Evolutionary conservation across 2,113 vertebrate genomes (phyloP), one percentile per base, ranked within the genome.

Genomic region (Vulpes ferrilata): DNA sequence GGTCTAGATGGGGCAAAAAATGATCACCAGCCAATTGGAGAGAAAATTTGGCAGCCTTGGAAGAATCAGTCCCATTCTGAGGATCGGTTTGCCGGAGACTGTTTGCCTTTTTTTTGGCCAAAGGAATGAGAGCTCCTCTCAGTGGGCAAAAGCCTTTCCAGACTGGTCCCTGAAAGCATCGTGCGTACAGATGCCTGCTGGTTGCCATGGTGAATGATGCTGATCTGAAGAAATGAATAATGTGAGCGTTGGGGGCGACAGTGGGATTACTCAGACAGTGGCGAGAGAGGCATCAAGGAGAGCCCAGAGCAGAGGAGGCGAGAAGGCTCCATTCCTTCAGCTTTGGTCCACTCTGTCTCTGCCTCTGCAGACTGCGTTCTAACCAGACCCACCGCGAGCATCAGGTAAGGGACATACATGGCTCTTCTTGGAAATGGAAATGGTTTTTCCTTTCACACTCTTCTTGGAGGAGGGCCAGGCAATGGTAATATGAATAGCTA

Each of bases 151-250:
- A 93, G 51, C 97, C 51, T 88, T 93, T 87, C 79, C 67, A 60
- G 69, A 12, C 94, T 65, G 93, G 88, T 97, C 97, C 87, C 88
- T 88, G 88, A 95, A 86, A 97, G 67, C 92, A 84, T 38, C 71
- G 0, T 97, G 94, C 85, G 22, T 97, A 97, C 83, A 97, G 95
- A 94, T 96, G 95, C 95, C 92, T 96, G 96, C 93, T 95, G 97
- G 98, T 98, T 98, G 97, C 97, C 96, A 98, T 98, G 98, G 98
- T 91, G 96, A 98, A 90, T 76, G 98, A 98, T 98, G 98, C 96
- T 82, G 97, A 96, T 97, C 88, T 93, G 92, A 80, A 97, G 97
- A 97, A 91, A 95, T 97, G 93, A 98, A 97, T 97, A 98, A 98
- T 82, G 94, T 81, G 97, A 97, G 84, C 65, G 0, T 4, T 93